phyloP scores from a whole-genome alignment of 2,797 vertebrate species.

The Nasua narica region DNA sequence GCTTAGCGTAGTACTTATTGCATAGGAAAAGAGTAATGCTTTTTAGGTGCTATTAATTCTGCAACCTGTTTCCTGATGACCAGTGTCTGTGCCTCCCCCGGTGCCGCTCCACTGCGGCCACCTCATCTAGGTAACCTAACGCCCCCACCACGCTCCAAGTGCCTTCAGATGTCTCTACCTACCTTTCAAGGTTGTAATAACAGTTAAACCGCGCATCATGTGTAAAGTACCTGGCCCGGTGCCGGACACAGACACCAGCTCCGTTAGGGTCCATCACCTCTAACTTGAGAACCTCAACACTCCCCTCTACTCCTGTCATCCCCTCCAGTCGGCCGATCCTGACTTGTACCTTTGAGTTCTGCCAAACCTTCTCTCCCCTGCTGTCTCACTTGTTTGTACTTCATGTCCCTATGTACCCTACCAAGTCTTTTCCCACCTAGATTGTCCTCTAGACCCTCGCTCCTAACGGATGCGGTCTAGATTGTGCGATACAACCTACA shows the following conservation, averaged over 20 bases:
- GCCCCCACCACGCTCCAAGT: background rate
- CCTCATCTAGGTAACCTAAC: background rate
- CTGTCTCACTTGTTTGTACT: background rate
- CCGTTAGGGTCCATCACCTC: background rate
- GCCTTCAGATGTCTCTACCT: background rate
- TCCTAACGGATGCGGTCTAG: background rate
- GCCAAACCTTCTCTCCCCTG: background rate
- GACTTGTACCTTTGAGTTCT: background rate
- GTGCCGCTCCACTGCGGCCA: background rate
- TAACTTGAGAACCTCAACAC: background rate
- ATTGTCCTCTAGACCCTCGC: background rate
- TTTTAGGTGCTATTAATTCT: background rate
- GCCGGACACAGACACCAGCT: background rate
- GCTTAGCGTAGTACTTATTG: background rate
- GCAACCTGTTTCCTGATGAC: slow-evolving; percentile 12
- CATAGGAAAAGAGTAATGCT: background rate
- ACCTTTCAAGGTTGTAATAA: background rate
- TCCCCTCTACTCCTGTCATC: background rate
- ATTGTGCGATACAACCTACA: background rate
- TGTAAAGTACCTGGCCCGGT: background rate
- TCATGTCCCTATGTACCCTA: rapidly evolving
- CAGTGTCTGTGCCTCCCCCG: background rate
- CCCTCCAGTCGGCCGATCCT: background rate
- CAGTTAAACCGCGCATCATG: background rate
- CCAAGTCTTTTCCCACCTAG: background rate